Evolutionary conservation across 1,140 invertebrate genomes (phyloP), one percentile per base, ranked within the genome.

Genomic region (Nymphalis io): DNA sequence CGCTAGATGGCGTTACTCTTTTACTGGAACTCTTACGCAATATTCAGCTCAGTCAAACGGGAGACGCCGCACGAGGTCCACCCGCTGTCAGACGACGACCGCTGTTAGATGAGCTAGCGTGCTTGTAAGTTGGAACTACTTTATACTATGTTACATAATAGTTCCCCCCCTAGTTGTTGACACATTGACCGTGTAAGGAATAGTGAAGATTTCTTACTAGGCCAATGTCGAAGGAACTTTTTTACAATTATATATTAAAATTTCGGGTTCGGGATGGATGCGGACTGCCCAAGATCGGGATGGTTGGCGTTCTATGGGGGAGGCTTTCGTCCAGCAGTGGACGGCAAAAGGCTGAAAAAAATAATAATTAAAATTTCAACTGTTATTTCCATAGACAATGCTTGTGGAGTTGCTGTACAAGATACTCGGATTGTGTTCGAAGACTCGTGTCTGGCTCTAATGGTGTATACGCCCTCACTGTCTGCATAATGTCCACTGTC

Each of bases 101-200:
- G 2, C 93, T 98, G 51, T 92, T 97, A 20, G 97, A 98, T 87
- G 97, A 98, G 87, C 93, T 98, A 51, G 96, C 97, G 62, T 98
- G 97, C 88, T 93, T 98, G 83, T 94, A 73, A 92, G 93, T 92
- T 1, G 3, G 16, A 15, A 55, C n/a, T n/a, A n/a, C n/a, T n/a
- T n/a, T n/a, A n/a, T n/a, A n/a, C n/a, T n/a, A n/a, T n/a, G n/a
- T n/a, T n/a, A n/a, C n/a, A n/a, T n/a, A n/a, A n/a, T n/a, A n/a
- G n/a, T n/a, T n/a, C n/a, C n/a, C n/a, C n/a, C n/a, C n/a, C n/a
- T n/a, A n/a, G n/a, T n/a, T n/a, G n/a, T n/a, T n/a, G n/a, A n/a
- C n/a, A n/a, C n/a, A n/a, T n/a, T n/a, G n/a, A n/a, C n/a, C n/a
- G n/a, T n/a, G n/a, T n/a, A n/a, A n/a, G 27, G 23, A 4, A 51